Base-by-base conservation (phyloP, 2,888 invertebrate species). In the Cybosia mesomella region DNA sequence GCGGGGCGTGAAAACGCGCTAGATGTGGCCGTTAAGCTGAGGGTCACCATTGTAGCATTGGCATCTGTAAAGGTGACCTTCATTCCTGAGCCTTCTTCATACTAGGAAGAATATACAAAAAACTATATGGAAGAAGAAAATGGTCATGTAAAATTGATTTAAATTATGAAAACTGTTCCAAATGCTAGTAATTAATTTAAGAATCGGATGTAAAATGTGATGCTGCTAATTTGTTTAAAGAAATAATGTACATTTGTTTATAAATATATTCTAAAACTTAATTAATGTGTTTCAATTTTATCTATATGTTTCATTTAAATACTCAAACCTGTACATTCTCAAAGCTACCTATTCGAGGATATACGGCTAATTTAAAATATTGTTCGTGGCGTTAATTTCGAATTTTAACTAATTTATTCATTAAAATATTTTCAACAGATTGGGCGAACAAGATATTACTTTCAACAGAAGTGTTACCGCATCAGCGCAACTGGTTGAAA, bases 371-470 rank as follows among this genome's bases (percentile, higher is more conserved):
- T 43, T 43, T 43, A 18, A n/a, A n/a, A n/a, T n/a, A n/a, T n/a
- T n/a, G n/a, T n/a, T n/a, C n/a, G n/a, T n/a, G n/a, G n/a, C n/a
- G n/a, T n/a, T n/a, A n/a, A n/a, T n/a, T n/a, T n/a, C n/a, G n/a
- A n/a, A n/a, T n/a, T n/a, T n/a, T n/a, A n/a, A n/a, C 22, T 24
- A 24, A 43, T 24, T 39, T 24, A 43, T 43, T 13, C 2, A 63
- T 34, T 55, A 21, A 21, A 24, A 34, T 55, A 36, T 39, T 63
- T 22, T 43, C 64, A 11, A 57, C 57, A 64, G 57, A 39, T 57
- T 57, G 64, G 57, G 5, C 21, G 8, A 55, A 11, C 7, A 21
- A 49, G 39, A 5, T 55, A 32, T 32, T 58, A 34, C 34, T 59
- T 1, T 4, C 1, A 36, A 13, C 11, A 54, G 5, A 15, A 32